Evolutionary conservation across 2,113 vertebrate genomes (phyloP), one percentile per base, ranked within the genome.

Genomic region (Emydura subglobosa): DNA sequence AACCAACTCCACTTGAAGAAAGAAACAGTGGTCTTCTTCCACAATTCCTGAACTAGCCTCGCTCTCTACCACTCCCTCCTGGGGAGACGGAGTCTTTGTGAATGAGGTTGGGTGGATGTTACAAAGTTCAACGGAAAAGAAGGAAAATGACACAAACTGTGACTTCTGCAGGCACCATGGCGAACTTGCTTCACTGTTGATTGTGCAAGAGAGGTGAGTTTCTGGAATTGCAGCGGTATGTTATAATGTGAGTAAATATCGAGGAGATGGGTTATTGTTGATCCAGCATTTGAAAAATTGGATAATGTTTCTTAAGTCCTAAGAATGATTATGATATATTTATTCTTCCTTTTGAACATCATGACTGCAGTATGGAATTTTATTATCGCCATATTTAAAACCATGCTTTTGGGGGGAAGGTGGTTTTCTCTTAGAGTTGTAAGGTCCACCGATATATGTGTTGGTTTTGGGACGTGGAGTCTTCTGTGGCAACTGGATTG

Each of bases 301-400:
- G 13, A 12, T 44, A 39, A 10, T 17, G 11, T 51, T 68, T 91
- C 0, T 0, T 83, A 53, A 50, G 78, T 79, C 54, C 22, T 83
- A 25, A 51, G 19, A 7, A 6, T 87, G 34, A 4, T 85, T 44
- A 31, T 86, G 80, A 14, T 59, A 78, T 88, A 34, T 24, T 78
- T 65, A 79, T 80, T 76, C 53, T 88, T 91, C 91, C 19, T 92
- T 92, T 50, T 88, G 50, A 39, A 88, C 29, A 57, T 79, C 31
- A 42, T 5, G 68, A 13, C 12, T 50, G 5, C 1, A 2, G 59
- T 22, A 54, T 82, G 25, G 25, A 14, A 82, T 12, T 86, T 86
- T 39, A 61, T 47, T 87, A 61, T 50, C 21, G 11, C 29, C 42
- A 8, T 54, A 49, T 80, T 78, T 82, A 91, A 91, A 55, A 1